phyloP scores from a whole-genome alignment of 2,888 invertebrate species.

The Synanthedon formicaeformis region DNA sequence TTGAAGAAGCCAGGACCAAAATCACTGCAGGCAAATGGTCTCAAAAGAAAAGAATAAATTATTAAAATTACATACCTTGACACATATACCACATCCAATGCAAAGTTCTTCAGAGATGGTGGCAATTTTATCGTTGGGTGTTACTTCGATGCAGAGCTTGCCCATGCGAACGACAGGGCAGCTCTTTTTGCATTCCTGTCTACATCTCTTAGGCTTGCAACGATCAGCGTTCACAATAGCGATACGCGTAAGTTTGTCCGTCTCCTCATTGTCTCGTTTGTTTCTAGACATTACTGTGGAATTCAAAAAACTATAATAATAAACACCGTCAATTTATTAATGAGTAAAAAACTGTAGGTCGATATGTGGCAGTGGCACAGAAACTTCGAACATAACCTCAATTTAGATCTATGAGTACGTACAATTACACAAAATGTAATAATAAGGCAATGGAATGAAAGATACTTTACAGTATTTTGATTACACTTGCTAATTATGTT shows the following conservation, averaged over 20 bases:
- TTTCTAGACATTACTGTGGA: conserved; percentile 63
- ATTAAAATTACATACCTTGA: conserved; percentile 77
- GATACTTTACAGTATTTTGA: too few species aligned
- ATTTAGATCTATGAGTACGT: background rate
- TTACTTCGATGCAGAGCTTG: conserved; percentile 98
- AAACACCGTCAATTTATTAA: background rate
- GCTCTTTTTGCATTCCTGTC: conserved; percentile 98
- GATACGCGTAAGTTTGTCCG: conserved; percentile 95
- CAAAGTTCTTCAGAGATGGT: conserved; percentile 97
- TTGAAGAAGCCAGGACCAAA: background rate
- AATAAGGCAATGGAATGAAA: too few species aligned
- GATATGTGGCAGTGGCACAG: conserved; percentile 47
- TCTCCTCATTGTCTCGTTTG: conserved; percentile 79
- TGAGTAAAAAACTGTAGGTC: conserved; percentile 19
- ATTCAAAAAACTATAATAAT: background rate
- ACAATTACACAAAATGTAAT: too few species aligned
- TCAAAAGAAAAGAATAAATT: background rate
- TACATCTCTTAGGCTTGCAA: conserved; percentile 98
- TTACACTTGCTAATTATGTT: too few species aligned
- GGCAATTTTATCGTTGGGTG: conserved; percentile 95
- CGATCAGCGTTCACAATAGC: conserved; percentile 98
- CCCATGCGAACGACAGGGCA: conserved; percentile 99
- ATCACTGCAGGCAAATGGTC: conserved; percentile 1
- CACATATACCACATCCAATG: conserved; percentile 99
- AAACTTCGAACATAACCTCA: conserved; percentile 39